These are phyloP conservation scores for Centropus bengalensis DNA, from an alignment of 2,113 vertebrate species.

Conservation along the genomic window DNA sequence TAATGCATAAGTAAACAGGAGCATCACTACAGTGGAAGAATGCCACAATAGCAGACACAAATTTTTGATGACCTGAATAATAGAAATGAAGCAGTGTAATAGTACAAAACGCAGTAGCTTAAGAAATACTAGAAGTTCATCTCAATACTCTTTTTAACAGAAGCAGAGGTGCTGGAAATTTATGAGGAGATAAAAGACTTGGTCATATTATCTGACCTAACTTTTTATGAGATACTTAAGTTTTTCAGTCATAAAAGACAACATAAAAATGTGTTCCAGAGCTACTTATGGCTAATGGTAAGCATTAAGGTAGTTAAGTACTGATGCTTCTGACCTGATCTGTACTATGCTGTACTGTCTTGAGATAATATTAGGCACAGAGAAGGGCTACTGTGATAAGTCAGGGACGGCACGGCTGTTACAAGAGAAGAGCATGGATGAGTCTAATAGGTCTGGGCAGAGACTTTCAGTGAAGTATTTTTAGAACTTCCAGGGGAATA, in stretches of 20 bases:
- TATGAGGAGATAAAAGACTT: not conserved
- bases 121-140: not conserved
- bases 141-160: not conserved
- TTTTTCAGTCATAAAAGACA: not conserved
- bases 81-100: not conserved
- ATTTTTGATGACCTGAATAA: not conserved
- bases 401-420: not conserved
- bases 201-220: not conserved
- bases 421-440: not conserved
- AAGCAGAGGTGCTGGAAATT: not conserved
- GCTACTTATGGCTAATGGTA: not conserved
- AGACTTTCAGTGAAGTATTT: not conserved
- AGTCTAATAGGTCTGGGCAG: not conserved
- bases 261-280: not conserved
- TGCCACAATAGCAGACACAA: rapidly evolving
- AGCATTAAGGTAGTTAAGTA: not conserved
- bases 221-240: not conserved
- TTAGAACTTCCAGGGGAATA: not conserved
- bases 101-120: not conserved
- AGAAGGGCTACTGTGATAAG: not conserved
- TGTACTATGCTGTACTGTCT: not conserved
- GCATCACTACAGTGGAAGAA: not conserved
- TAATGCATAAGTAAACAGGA: not conserved
- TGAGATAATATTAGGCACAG: not conserved
- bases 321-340: not conserved